phyloP scores from a whole-genome alignment of 2,797 vertebrate species.

The Acipenser oxyrinchus region DNA sequence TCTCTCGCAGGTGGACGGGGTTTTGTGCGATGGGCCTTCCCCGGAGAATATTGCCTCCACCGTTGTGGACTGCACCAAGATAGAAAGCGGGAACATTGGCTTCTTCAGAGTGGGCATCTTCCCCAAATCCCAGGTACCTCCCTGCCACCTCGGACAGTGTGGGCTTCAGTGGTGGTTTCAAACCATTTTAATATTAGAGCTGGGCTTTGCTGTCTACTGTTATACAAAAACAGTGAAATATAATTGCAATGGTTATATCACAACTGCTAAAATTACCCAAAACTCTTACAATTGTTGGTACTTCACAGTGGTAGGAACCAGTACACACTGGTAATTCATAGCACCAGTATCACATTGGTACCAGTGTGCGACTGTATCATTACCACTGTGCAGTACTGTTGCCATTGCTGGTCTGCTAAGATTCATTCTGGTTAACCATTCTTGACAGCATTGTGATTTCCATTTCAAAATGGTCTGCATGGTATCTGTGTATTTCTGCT shows the following conservation, averaged over 20 bases:
- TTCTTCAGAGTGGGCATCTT: slow-evolving; percentile 82
- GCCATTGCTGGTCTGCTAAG: too few relatives aligned
- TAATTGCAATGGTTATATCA: not conserved
- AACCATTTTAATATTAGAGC: too few relatives aligned
- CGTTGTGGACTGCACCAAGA: slow-evolving; percentile 84
- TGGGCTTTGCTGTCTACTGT: not conserved
- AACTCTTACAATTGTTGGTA: too few relatives aligned
- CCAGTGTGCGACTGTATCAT: too few relatives aligned
- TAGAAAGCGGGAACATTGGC: slow-evolving; percentile 66
- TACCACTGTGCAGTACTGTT: too few relatives aligned
- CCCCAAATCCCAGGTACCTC: slow-evolving; percentile 75
- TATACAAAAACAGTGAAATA: not conserved
- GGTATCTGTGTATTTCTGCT: not conserved
- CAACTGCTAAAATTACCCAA: not conserved
- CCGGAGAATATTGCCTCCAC: slow-evolving; percentile 85
- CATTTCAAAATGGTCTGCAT: too few relatives aligned
- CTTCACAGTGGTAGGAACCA: too few relatives aligned
- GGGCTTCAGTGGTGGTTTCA: not conserved
- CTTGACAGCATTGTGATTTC: too few relatives aligned
- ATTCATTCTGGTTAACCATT: too few relatives aligned
- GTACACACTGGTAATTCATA: too few relatives aligned
- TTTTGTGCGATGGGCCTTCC: slow-evolving; percentile 78
- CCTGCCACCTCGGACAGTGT: not conserved
- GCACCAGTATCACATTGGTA: too few relatives aligned
- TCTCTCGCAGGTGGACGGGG: slow-evolving; percentile 68